These are phyloP conservation scores for Engystomops pustulosus DNA, from an alignment of 2,113 vertebrate genomes.

Conservation along the genomic window DNA sequence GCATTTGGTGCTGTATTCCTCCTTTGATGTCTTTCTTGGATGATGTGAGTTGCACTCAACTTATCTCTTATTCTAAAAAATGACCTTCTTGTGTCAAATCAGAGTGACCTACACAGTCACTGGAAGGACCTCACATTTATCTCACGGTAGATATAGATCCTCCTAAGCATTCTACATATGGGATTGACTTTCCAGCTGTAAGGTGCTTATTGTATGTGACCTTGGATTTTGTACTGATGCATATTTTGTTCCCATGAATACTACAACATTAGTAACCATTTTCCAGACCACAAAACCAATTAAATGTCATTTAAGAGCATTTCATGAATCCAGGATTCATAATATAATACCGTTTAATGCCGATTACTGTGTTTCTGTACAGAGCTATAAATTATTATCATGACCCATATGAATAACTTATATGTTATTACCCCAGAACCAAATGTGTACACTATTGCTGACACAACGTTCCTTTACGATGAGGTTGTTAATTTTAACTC, in stretches of 20 bases:
- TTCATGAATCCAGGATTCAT: constrained; percentile 29
- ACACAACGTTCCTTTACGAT: no score
- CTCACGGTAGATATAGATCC: no score
- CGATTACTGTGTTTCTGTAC: constrained; percentile 9
- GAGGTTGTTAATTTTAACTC: no score
- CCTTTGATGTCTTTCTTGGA: constrained; percentile 40
- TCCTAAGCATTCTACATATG: constrained; percentile 17
- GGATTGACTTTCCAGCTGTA: constrained; percentile 19
- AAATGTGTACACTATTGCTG: no score
- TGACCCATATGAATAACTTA: not conserved
- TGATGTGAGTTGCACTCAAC: constrained; percentile 22
- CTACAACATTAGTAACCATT: constrained; percentile 26
- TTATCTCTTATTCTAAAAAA: constrained; percentile 40
- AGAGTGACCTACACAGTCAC: constrained; percentile 12
- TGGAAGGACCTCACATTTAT: not conserved
- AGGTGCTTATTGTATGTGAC: constrained; percentile 36
- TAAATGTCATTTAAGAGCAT: constrained; percentile 24
- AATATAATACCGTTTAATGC: constrained; percentile 1
- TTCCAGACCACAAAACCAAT: constrained; percentile 37
- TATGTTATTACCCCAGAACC: no score
- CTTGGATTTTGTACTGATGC: constrained; percentile 10
- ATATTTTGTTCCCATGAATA: constrained; percentile 22
- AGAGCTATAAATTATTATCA: not conserved
- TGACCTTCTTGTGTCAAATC: constrained; percentile 19
- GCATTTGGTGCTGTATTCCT: constrained; percentile 31